phyloP scores from a whole-genome alignment of 2,113 vertebrate genomes.

The Lampris megalopsis region DNA sequence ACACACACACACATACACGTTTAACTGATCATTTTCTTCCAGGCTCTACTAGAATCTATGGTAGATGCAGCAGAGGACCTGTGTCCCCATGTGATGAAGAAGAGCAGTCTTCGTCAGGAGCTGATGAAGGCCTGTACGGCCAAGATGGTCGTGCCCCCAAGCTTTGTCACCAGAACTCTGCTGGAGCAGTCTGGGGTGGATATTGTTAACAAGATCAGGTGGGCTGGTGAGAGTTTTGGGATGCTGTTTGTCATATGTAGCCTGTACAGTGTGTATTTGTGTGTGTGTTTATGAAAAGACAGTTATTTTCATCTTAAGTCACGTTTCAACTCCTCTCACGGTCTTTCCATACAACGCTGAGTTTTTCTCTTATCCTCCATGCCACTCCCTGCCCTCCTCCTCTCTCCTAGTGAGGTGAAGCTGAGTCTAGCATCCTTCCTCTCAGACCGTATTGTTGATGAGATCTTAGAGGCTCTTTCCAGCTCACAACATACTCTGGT shows the following conservation, averaged over 20 bases:
- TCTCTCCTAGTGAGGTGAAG: constrained; percentile 90
- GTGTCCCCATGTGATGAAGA: constrained; percentile 94
- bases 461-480: constrained; percentile 94
- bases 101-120: constrained; percentile 87
- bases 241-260: no score
- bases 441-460: constrained; percentile 96
- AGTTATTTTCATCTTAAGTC: not conserved
- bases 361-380: not conserved
- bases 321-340: not conserved
- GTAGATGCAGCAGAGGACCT: constrained; percentile 91
- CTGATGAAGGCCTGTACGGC: constrained; percentile 90
- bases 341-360: not conserved
- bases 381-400: not conserved
- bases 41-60: constrained; percentile 94
- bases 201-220: constrained; percentile 99
- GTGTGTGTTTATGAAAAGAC: not conserved
- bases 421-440: constrained; percentile 96
- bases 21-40: constrained; percentile 4
- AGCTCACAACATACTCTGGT: constrained; percentile 91
- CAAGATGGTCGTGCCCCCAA: constrained; percentile 92
- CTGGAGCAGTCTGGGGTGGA: constrained; percentile 96
- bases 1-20: not conserved
- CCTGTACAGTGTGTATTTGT: not conserved
- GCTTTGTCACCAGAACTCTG: constrained; percentile 95
- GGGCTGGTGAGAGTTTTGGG: not conserved